Conservation (phyloP, 2,888 invertebrate species). For the Cataglyphis cursor region DNA sequence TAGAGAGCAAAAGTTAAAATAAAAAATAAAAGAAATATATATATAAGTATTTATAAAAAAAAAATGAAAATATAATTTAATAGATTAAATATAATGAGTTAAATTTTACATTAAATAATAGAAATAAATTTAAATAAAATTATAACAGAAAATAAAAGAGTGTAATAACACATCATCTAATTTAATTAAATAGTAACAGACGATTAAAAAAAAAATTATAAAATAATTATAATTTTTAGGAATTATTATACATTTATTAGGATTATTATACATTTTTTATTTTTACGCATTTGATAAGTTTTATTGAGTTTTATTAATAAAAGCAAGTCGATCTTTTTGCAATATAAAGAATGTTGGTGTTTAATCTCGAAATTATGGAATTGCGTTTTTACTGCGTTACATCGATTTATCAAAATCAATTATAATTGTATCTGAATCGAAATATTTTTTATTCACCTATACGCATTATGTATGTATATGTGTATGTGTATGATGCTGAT, state of each 20-base stretch:
- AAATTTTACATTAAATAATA: neutral
- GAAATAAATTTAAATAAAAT: neutral
- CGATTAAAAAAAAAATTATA: neutral
- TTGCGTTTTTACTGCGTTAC: neutral
- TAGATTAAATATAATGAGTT: neutral
- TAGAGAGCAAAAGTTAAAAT: neutral
- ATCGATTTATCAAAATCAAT: neutral
- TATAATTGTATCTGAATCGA: neutral
- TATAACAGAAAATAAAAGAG: too few relatives aligned
- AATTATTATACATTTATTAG: neutral
- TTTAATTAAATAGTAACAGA: neutral
- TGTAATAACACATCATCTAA: too few relatives aligned
- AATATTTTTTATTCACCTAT: slow-evolving; percentile 14
- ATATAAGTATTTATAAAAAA: neutral
- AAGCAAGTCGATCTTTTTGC: neutral
- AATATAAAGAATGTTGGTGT: slow-evolving; percentile 9
- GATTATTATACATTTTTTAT: neutral
- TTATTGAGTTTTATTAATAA: neutral
- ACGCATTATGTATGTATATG: neutral
- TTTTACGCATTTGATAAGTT: neutral
- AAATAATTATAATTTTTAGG: neutral
- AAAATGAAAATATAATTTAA: neutral
- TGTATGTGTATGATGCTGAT: neutral
- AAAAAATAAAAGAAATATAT: neutral
- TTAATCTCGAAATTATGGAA: neutral